A percentile compares a stretch with the other conserved stretches of the same genome.
Conservation (phyloP, 2,888 invertebrate genomes). For the Carcina quercana region DNA sequence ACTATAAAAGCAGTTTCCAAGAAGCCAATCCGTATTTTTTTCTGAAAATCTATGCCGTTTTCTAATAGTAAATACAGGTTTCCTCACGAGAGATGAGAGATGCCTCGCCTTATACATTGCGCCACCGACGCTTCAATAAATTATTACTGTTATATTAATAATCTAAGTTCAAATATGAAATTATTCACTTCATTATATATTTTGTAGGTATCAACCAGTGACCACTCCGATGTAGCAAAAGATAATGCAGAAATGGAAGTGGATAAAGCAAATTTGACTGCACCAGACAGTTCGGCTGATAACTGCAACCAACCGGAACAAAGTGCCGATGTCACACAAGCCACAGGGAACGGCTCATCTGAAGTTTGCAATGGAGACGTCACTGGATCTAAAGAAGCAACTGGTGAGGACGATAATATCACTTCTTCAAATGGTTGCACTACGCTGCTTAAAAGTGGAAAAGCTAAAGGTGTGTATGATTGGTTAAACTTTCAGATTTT, state of each 20-base stretch:
- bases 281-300: constrained; percentile 65
- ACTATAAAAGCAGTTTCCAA: too few species aligned
- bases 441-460: constrained; percentile 45
- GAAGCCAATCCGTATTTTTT: too few species aligned
- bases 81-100: too few species aligned
- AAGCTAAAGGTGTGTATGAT: constrained; percentile 51
- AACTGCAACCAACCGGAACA: constrained; percentile 56
- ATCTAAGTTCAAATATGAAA: too few species aligned
- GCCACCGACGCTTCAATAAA: too few species aligned
- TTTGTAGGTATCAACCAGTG: constrained; percentile 63
- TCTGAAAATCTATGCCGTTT: too few species aligned
- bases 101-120: too few species aligned
- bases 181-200: too few species aligned
- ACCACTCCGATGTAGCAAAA: constrained; percentile 34
- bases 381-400: constrained; percentile 54
- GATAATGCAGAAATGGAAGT: constrained; percentile 35
- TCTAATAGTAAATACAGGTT: too few species aligned
- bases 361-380: constrained; percentile 62
- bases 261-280: constrained; percentile 39
- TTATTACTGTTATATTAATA: too few species aligned
- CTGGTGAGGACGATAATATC: constrained; percentile 56
- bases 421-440: constrained; percentile 70
- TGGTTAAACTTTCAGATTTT: too few species aligned
- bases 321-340: constrained; percentile 41
- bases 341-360: constrained; percentile 30